Evolutionary conservation across 2,113 vertebrate genomes (phyloP).

Genomic region (Poecile atricapillus): DNA sequence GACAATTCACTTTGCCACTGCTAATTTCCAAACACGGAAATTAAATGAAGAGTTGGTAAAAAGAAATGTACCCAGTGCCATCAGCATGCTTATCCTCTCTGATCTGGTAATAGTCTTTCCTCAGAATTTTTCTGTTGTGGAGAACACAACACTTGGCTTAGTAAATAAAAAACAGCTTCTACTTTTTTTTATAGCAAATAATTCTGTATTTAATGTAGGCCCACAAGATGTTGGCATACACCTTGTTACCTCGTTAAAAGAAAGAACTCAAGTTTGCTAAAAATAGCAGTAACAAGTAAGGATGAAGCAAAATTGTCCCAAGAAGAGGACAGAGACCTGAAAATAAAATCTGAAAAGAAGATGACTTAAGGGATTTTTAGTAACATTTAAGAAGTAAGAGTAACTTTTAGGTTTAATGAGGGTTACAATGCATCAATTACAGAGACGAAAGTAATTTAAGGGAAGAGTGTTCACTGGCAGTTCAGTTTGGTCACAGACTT

Average conservation of each 20-base stretch:
- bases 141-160: background rate
- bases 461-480: background rate
- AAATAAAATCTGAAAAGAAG: background rate
- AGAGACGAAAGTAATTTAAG: background rate
- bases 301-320: background rate
- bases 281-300: background rate
- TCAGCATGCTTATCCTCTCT: background rate
- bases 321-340: background rate
- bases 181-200: background rate
- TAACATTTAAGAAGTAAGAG: background rate
- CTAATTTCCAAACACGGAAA: background rate
- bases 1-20: background rate
- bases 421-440: background rate
- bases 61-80: background rate
- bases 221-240: background rate
- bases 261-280: background rate
- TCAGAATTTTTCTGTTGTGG: background rate
- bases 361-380: background rate
- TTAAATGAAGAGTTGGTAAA: background rate
- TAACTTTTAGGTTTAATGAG: constrained; percentile 3
- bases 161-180: background rate
- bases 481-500: background rate
- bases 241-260: background rate
- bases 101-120: background rate
- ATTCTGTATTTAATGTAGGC: background rate